These are phyloP conservation scores for Ceratina australensis DNA, from an alignment of 1,140 invertebrate genomes.

Conservation along the genomic window DNA sequence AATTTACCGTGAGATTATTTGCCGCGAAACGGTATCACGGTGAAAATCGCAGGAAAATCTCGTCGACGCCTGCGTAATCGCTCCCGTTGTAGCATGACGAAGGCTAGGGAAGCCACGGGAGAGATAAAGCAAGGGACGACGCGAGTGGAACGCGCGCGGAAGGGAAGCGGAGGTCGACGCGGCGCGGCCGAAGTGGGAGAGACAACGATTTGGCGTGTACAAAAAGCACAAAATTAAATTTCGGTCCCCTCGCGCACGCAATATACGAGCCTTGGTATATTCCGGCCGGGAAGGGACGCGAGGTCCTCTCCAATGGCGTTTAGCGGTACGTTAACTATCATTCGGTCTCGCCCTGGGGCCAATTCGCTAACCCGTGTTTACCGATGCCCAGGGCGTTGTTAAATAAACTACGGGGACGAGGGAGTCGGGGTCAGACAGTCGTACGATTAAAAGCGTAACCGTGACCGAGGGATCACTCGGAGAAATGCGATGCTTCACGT, in stretches of 20 bases:
- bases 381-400: slow-evolving; percentile 78
- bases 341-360: slow-evolving; percentile 77
- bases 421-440: slow-evolving; percentile 55
- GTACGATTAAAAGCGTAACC: slow-evolving; percentile 64
- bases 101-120: slow-evolving; percentile 16
- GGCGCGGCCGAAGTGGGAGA: slow-evolving; percentile 26
- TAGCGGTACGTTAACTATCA: slow-evolving; percentile 80
- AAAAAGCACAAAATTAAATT: slow-evolving; percentile 80
- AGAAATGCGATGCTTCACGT: slow-evolving; percentile 7
- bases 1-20: background rate
- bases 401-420: slow-evolving; percentile 77
- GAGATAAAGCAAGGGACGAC: slow-evolving; percentile 23
- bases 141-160: slow-evolving; percentile 48
- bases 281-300: slow-evolving; percentile 48
- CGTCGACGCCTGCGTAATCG: slow-evolving; percentile 62
- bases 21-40: slow-evolving; percentile 3
- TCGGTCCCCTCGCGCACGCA: slow-evolving; percentile 74
- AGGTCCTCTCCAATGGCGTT: slow-evolving; percentile 77
- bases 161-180: slow-evolving; percentile 8
- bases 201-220: slow-evolving; percentile 74
- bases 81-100: slow-evolving; percentile 55
- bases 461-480: slow-evolving; percentile 26
- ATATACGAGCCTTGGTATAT: slow-evolving; percentile 69
- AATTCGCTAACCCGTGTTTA: slow-evolving; percentile 80
- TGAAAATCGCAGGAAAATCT: slow-evolving; percentile 55